Conservation (phyloP, 1,140 invertebrate genomes). For the Drosophila burlai region DNA sequence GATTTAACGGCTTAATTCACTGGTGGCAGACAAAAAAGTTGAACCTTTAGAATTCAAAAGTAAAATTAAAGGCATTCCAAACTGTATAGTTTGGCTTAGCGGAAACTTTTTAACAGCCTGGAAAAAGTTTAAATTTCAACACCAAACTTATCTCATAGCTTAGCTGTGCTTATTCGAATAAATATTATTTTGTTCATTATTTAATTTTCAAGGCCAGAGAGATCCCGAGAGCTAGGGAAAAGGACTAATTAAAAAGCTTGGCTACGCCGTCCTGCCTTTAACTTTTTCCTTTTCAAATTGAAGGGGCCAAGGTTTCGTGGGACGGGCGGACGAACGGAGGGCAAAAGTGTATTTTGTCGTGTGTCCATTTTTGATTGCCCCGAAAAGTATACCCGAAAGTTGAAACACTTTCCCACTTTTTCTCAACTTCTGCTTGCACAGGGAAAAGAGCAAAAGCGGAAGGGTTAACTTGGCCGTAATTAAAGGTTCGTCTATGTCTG, state of each 20-base stretch:
- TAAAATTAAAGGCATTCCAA: conserved; percentile 20
- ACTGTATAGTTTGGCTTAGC: conserved; percentile 24
- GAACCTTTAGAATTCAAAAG: conserved; percentile 12
- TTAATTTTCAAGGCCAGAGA: conserved; percentile 15
- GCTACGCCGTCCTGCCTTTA: conserved; percentile 25
- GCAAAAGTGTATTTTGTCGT: conserved; percentile 22
- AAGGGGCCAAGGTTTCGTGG: conserved; percentile 23
- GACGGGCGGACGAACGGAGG: neutral
- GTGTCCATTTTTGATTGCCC: conserved; percentile 66
- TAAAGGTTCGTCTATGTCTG: conserved; percentile 67
- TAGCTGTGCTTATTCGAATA: conserved; percentile 7
- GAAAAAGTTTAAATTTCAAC: conserved; percentile 10
- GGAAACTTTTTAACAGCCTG: conserved; percentile 11
- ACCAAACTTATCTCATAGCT: conserved; percentile 23
- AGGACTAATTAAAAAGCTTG: conserved; percentile 73
- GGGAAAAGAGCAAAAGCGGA: conserved; percentile 23
- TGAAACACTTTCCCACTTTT: conserved; percentile 41
- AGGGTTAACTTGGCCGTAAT: conserved; percentile 70
- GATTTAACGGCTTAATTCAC: conserved; percentile 37
- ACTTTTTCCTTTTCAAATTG: conserved; percentile 28
- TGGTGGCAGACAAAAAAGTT: conserved; percentile 1
- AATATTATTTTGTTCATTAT: conserved; percentile 30
- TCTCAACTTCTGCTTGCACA: conserved; percentile 38
- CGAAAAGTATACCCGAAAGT: conserved; percentile 57
- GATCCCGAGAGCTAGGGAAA: conserved; percentile 25